phyloP scores from a whole-genome alignment of 2,888 invertebrate genomes.

The Apamea crenata region DNA sequence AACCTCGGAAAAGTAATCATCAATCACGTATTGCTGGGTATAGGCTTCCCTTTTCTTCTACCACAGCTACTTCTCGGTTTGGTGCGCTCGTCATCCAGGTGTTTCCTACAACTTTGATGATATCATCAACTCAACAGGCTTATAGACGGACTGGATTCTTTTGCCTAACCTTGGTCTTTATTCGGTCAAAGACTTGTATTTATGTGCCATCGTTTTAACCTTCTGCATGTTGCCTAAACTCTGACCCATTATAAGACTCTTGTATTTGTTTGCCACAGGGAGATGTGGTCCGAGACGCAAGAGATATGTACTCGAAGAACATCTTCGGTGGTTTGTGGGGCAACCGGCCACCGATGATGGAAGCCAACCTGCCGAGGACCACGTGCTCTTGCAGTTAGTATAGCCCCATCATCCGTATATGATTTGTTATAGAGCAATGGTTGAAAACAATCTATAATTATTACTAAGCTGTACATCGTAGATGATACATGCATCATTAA shows the following conservation, averaged over 20 bases:
- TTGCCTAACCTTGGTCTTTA: not conserved
- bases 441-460: not conserved
- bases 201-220: not conserved
- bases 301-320: conserved; percentile 86
- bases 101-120: not conserved
- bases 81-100: not conserved
- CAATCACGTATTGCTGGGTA: not conserved
- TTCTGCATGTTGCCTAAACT: not conserved
- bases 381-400: conserved; percentile 93
- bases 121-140: not conserved
- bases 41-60: not conserved
- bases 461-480: too few species aligned
- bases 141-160: not conserved
- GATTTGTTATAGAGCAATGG: not conserved
- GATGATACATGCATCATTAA: not conserved
- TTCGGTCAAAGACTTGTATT: not conserved
- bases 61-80: not conserved
- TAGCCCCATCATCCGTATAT: not conserved
- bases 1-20: too few species aligned
- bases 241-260: not conserved
- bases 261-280: conserved; percentile 68
- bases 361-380: conserved; percentile 85
- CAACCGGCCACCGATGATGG: conserved; percentile 91
- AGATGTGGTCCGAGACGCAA: conserved; percentile 74
- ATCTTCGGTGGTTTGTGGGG: conserved; percentile 92